phyloP scores from a whole-genome alignment of 2,797 vertebrate species.

The Anabacerthia variegaticeps region DNA sequence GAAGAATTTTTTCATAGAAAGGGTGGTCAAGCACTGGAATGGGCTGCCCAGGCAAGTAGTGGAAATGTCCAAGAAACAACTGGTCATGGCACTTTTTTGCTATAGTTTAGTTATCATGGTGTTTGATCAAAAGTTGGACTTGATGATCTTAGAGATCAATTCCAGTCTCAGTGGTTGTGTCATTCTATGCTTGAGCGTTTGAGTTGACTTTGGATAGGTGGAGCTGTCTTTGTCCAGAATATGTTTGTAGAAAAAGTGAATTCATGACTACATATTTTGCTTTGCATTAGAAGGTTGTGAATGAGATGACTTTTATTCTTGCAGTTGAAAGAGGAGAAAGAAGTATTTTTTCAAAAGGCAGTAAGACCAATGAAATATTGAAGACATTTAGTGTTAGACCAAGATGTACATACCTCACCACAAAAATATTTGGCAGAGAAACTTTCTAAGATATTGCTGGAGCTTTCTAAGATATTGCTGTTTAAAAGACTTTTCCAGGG shows the following conservation, averaged over 20 bases:
- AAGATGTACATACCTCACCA: neutral
- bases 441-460: neutral
- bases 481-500: neutral
- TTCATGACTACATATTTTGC: neutral
- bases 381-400: neutral
- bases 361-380: neutral
- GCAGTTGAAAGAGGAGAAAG: neutral
- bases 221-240: neutral
- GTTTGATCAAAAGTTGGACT: neutral
- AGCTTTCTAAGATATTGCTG: neutral
- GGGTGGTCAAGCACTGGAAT: neutral
- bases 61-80: neutral
- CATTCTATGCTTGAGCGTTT: neutral
- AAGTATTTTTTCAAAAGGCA: neutral
- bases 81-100: neutral
- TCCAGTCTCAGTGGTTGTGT: neutral
- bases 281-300: neutral
- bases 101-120: neutral
- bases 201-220: neutral
- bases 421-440: neutral
- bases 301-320: neutral
- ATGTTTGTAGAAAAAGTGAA: neutral
- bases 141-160: neutral
- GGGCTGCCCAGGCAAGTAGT: neutral
- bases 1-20: neutral